These are phyloP conservation scores for Leptopilina myrica DNA, from an alignment of 2,888 invertebrate species.

Conservation along the genomic window DNA sequence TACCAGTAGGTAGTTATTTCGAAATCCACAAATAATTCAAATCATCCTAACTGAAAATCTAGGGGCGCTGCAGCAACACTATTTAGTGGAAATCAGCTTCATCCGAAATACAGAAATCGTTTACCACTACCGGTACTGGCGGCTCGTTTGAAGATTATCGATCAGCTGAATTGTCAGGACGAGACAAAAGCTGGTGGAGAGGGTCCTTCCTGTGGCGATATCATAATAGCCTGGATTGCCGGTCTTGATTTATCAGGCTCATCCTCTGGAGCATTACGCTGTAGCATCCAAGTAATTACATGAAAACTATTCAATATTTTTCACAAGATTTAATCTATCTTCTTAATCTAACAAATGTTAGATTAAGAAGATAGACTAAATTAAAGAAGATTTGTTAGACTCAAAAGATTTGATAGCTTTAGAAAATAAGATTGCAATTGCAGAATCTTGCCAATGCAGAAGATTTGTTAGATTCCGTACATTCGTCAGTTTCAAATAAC, in stretches of 20 bases:
- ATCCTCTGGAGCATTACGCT: conserved; percentile 62
- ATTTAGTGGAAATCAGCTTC: conserved; percentile 70
- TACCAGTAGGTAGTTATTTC: neutral
- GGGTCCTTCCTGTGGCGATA: conserved; percentile 61
- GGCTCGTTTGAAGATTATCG: conserved; percentile 65
- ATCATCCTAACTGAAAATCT: neutral
- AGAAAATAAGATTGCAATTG: too few species aligned
- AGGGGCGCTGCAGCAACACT: conserved; percentile 68
- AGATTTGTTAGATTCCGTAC: too few species aligned
- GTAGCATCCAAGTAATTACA: conserved; percentile 69
- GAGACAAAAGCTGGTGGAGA: conserved; percentile 59
- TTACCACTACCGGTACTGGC: conserved; percentile 71
- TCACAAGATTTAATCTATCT: too few species aligned
- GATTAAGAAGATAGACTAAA: too few species aligned
- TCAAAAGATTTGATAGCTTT: too few species aligned
- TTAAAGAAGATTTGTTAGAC: too few species aligned
- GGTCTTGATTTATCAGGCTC: conserved; percentile 69
- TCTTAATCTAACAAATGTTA: too few species aligned
- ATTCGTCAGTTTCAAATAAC: too few species aligned
- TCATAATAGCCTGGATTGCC: conserved; percentile 73
- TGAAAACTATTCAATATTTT: neutral
- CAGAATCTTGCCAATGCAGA: too few species aligned
- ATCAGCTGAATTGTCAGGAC: conserved; percentile 52
- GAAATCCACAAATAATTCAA: too few species aligned
- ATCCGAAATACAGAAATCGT: conserved; percentile 70